Conservation (phyloP, 2,113 vertebrate species). For the Pelobates fuscus region DNA sequence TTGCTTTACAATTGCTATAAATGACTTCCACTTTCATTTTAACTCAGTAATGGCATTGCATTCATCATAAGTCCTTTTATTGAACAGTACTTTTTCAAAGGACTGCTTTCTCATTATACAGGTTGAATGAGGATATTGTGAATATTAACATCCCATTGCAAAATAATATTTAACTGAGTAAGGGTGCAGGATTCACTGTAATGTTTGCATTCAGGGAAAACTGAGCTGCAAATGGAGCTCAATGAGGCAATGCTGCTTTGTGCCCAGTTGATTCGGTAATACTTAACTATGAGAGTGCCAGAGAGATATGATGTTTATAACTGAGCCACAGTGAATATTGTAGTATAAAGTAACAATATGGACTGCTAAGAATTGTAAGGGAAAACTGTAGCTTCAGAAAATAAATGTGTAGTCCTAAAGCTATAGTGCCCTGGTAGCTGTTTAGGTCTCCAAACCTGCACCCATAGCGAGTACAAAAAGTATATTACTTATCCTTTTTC, state of each 20-base stretch:
- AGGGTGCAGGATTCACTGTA: background rate
- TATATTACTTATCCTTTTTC: no score
- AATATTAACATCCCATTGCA: background rate
- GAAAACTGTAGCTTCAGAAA: no score
- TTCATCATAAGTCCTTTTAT: slow-evolving; percentile 3
- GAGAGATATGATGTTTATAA: background rate
- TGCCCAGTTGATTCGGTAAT: background rate
- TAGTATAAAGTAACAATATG: no score
- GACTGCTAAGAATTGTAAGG: no score
- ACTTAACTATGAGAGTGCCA: background rate
- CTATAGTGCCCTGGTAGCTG: no score
- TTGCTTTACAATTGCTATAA: background rate
- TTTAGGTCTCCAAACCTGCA: no score
- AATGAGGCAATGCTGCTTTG: background rate
- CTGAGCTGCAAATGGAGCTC: background rate
- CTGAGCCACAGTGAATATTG: no score
- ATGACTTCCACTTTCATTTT: slow-evolving; percentile 5
- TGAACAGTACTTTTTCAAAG: background rate
- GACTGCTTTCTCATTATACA: background rate
- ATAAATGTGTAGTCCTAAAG: no score
- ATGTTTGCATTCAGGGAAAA: background rate
- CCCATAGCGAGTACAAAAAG: no score
- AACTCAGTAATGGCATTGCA: background rate
- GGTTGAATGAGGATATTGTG: background rate
- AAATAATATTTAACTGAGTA: background rate